phyloP scores from a whole-genome alignment of 2,888 invertebrate genomes.

The Acrocera orbiculus region DNA sequence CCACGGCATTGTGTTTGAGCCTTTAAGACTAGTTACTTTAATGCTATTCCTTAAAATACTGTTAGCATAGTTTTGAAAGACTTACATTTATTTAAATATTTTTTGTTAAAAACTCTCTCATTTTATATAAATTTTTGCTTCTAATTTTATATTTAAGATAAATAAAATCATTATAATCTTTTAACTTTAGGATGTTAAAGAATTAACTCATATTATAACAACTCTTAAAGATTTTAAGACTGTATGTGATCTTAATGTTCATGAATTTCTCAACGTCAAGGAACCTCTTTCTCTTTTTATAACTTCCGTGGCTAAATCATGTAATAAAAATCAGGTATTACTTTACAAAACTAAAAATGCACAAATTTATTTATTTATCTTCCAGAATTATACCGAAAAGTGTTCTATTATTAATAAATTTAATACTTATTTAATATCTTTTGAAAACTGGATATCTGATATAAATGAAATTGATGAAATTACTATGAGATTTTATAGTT shows the following conservation, averaged over 20 bases:
- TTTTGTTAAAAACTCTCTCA: too few species aligned
- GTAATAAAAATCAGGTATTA: too few species aligned
- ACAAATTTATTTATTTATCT: background rate
- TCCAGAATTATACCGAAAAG: conserved; percentile 15
- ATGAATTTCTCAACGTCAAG: conserved; percentile 19
- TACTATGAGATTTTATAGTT: conserved; percentile 24
- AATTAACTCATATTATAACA: conserved; percentile 18
- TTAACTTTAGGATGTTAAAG: conserved; percentile 16
- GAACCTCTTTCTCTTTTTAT: conserved; percentile 27
- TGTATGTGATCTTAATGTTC: conserved; percentile 16
- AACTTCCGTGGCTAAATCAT: conserved; percentile 20
- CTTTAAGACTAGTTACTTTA: too few species aligned
- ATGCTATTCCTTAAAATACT: too few species aligned
- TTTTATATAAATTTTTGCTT: background rate
- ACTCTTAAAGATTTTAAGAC: conserved; percentile 20
- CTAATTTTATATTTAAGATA: background rate
- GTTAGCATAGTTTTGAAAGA: too few species aligned
- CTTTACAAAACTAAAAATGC: too few species aligned
- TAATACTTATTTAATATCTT: conserved; percentile 22
- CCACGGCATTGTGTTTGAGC: too few species aligned
- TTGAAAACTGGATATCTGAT: conserved; percentile 24
- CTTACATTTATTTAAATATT: too few species aligned
- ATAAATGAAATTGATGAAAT: conserved; percentile 21
- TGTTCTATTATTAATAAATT: conserved; percentile 22
- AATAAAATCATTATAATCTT: background rate